Evolutionary conservation across 2,113 vertebrate species (phyloP).

Genomic region (Sialia sialis): DNA sequence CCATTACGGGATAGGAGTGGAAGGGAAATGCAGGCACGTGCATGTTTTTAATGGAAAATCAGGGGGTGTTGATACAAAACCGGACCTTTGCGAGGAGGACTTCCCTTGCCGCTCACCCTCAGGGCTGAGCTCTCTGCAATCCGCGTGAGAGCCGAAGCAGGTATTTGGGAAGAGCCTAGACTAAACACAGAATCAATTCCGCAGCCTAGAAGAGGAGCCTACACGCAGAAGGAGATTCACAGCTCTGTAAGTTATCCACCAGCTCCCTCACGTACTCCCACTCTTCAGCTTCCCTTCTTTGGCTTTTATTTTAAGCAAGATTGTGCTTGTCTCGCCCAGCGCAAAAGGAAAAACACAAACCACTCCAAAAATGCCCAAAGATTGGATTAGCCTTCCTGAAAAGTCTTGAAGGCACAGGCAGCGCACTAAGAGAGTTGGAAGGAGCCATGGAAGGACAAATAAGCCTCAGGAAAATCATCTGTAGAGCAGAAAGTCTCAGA

Average conservation of each 20-base stretch:
- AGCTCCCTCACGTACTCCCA: not conserved
- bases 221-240: not conserved
- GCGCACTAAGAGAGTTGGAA: fast-evolving
- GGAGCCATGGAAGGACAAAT: not conserved
- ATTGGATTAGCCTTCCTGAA: not conserved
- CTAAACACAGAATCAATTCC: not conserved
- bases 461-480: not conserved
- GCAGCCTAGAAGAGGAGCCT: not conserved
- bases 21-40: fast-evolving
- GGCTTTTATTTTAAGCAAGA: not conserved
- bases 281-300: not conserved
- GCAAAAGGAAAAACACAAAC: not conserved
- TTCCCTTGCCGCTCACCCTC: not conserved
- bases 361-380: not conserved
- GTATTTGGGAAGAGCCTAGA: not conserved
- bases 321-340: not conserved
- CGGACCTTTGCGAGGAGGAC: not conserved
- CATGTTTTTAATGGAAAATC: not conserved
- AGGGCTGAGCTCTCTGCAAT: not conserved
- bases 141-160: not conserved
- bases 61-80: not conserved
- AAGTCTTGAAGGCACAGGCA: not conserved
- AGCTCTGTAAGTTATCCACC: not conserved
- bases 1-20: not conserved
- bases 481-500: not conserved